Evolutionary conservation across 2,113 vertebrate species (phyloP).

Genomic region (Elachura formosa): DNA sequence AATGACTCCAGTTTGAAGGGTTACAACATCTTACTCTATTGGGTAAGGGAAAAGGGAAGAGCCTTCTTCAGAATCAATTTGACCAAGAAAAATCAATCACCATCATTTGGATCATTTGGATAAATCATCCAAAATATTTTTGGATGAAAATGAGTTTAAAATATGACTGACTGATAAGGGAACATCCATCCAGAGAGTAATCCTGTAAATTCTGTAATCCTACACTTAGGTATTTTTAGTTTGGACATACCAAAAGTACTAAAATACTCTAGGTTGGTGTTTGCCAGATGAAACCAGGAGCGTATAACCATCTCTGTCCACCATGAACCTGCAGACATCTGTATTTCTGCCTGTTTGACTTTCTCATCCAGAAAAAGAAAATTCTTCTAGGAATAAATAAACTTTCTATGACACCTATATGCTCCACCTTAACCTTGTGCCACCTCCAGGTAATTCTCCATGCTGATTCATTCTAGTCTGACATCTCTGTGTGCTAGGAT

Average conservation of each 20-base stretch:
- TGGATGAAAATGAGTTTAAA: background rate
- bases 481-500: conserved; percentile 55
- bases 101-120: too few relatives aligned
- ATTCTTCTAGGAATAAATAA: conserved; percentile 18
- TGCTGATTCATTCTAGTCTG: conserved; percentile 43
- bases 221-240: background rate
- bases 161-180: background rate
- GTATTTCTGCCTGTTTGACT: conserved; percentile 4
- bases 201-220: background rate
- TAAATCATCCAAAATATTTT: background rate
- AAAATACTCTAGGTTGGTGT: background rate
- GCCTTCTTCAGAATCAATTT: background rate
- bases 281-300: background rate
- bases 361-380: conserved; percentile 41
- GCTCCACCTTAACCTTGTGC: conserved; percentile 31
- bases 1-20: background rate
- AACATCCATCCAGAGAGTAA: background rate
- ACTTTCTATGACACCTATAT: background rate
- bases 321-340: background rate
- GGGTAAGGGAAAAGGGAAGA: background rate
- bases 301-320: background rate
- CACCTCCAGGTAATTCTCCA: conserved; percentile 6
- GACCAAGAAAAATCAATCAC: too few relatives aligned
- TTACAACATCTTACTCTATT: background rate
- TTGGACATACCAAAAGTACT: background rate